Evolutionary conservation across 2,113 vertebrate genomes (phyloP), one percentile per base, ranked within the genome.

Genomic region (Campylorhamphus procurvoides): DNA sequence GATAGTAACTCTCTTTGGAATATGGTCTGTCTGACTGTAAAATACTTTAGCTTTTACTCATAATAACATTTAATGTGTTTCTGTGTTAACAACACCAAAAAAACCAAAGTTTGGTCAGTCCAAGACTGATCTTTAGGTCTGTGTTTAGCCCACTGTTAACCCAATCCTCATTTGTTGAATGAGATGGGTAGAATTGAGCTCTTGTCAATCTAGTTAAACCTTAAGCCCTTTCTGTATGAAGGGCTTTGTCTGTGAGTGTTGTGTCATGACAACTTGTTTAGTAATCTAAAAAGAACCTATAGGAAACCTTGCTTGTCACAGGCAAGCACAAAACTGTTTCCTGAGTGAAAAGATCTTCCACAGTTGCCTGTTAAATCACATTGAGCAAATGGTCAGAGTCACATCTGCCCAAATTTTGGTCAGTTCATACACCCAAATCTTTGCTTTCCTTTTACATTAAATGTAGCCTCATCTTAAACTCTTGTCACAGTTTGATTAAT

Each of bases 31-130:
- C 92, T 97, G 92, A 96, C 90, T 91, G 81, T 50, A 47, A 49
- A 95, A 96, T 90, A 53, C 77, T 97, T 93, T 78, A 87, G 69
- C 58, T 95, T 94, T 94, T 84, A 93, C 56, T 96, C 81, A 84
- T 69, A 83, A 58, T 35, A 72, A 25, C 37, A 55, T 95, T 97
- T 94, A 89, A 87, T 90, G 55, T 39, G 42, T 94, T 85, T 85
- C 24, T 77, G 9, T 76, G 40, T 88, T 91, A 90, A 90, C 84
- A 67, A 14, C 15, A 49, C 37, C 18, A 37, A 12, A 1, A 52
- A 62, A 69, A 84, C 4, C 14, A 66, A 80, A 69, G 24, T 8
- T 5, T 56, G 29, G 33, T 14, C 18, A 68, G 22, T 18, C 14
- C 42, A 56, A 42, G 42, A 22, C n/a, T 53, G 39, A 39, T 50